Conservation (phyloP, 2,888 invertebrate genomes). For the Drosophila merina region DNA sequence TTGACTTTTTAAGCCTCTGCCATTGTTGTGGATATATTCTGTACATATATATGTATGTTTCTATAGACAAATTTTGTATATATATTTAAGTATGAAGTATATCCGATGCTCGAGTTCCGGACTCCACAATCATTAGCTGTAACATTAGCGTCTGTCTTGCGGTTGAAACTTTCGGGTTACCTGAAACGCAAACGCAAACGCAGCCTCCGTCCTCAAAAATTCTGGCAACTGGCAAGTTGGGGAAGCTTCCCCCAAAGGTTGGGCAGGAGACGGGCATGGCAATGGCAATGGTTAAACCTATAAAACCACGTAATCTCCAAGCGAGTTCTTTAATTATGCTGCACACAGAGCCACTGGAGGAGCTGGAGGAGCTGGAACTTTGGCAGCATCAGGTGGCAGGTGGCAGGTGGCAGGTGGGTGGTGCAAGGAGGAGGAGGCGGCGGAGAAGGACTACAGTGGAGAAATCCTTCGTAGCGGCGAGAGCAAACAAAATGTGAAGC, state of each 20-base stretch:
- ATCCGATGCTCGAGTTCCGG: conserved; percentile 17
- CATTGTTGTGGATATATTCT: conserved; percentile 27
- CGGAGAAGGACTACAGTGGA: no score
- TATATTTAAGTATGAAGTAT: conserved; percentile 1
- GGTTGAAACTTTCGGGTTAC: conserved; percentile 54
- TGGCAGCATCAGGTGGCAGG: conserved; percentile 52
- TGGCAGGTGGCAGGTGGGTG: conserved; percentile 48
- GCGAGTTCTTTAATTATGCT: conserved; percentile 80
- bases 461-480: conserved; percentile 24
- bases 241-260: background rate
- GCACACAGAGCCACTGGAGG: conserved; percentile 50
- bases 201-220: background rate
- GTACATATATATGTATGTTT: background rate
- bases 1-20: conserved; percentile 32
- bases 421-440: background rate
- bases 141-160: conserved; percentile 65
- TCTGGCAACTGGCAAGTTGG: conserved; percentile 22
- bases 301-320: conserved; percentile 78
- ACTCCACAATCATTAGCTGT: conserved; percentile 61
- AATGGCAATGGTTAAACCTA: conserved; percentile 53
- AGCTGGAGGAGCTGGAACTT: conserved; percentile 19
- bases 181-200: conserved; percentile 26
- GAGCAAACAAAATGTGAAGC: conserved; percentile 71
- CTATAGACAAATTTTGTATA: background rate
- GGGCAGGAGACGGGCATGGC: conserved; percentile 11